Conservation (phyloP, 2,888 invertebrate genomes). For the Mylabris sibirica region DNA sequence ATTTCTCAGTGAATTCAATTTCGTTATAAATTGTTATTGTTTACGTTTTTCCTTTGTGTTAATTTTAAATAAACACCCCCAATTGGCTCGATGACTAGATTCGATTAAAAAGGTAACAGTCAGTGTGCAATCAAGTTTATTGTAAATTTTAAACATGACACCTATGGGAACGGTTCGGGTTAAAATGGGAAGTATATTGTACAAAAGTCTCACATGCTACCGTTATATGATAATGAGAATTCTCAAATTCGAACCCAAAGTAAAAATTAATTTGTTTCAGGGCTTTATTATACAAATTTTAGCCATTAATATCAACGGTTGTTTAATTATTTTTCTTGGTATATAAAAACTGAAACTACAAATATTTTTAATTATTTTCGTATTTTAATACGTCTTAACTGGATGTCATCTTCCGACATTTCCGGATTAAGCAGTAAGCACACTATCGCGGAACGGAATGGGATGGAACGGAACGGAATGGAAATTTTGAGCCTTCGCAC, state of each 20-base stretch:
- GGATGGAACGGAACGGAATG: too few relatives aligned
- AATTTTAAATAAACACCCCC: not conserved
- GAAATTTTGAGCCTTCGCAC: too few relatives aligned
- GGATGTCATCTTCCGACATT: not conserved
- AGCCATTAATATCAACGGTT: too few relatives aligned
- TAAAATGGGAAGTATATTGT: not conserved
- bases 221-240: not conserved
- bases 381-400: not conserved
- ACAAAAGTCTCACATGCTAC: not conserved
- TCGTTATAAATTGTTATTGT: not conserved
- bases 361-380: not conserved
- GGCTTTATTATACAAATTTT: too few relatives aligned
- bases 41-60: not conserved
- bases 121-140: not conserved
- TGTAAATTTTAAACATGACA: conserved; percentile 1
- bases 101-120: conserved; percentile 6
- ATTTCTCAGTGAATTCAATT: not conserved
- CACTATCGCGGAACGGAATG: too few relatives aligned
- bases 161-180: not conserved
- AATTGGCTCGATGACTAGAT: not conserved
- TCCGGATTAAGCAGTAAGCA: too few relatives aligned
- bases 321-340: too few relatives aligned
- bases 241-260: not conserved
- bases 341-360: too few relatives aligned
- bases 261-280: too few relatives aligned